These are phyloP conservation scores for Anser cygnoides DNA, from an alignment of 2,113 vertebrate species.

Conservation along the genomic window DNA sequence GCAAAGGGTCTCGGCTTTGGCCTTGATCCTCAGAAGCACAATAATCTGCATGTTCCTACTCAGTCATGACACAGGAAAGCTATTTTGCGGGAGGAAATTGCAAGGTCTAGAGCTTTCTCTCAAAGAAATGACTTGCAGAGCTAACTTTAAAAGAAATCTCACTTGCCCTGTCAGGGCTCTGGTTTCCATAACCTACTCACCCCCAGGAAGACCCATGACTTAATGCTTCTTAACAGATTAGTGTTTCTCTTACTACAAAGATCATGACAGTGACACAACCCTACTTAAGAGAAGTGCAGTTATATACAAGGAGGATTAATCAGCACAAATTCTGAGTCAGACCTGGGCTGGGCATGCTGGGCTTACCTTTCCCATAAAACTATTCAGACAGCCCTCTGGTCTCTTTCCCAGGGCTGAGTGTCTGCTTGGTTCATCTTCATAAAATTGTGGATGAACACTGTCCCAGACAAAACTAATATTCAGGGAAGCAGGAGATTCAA, in stretches of 20 bases:
- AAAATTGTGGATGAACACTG: not conserved
- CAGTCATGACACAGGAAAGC: not conserved
- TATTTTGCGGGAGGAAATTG: not conserved
- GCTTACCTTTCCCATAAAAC: not conserved
- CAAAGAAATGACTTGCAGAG: not conserved
- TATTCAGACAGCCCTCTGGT: not conserved
- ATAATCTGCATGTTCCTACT: not conserved
- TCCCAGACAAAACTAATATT: not conserved
- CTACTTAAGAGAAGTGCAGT: not conserved
- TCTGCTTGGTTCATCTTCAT: not conserved
- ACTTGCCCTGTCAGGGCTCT: not conserved
- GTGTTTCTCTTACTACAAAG: not conserved
- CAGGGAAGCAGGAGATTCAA: not conserved
- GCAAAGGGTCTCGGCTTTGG: not conserved
- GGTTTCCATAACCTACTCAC: not conserved
- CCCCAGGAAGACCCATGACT: not conserved
- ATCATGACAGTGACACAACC: not conserved
- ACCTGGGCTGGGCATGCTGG: not conserved
- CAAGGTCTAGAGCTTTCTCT: not conserved
- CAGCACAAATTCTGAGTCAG: not conserved
- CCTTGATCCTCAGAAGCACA: not conserved
- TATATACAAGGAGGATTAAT: not conserved
- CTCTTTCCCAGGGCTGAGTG: not conserved
- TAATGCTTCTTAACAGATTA: not conserved
- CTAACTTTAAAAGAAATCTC: not conserved